phyloP scores from a whole-genome alignment of 2,888 invertebrate species.

The Melitaea athalia region DNA sequence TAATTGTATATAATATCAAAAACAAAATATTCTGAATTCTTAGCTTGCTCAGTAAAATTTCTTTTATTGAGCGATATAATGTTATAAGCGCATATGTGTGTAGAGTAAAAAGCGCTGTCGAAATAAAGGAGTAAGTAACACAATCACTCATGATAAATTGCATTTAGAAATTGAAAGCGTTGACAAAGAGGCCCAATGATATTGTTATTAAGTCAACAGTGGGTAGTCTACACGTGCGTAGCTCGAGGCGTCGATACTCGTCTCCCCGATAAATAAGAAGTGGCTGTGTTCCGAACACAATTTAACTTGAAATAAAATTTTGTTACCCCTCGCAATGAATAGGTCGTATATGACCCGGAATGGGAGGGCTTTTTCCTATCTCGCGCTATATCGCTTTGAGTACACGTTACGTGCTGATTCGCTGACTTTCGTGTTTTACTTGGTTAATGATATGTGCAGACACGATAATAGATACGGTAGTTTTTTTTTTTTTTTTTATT shows the following conservation, averaged over 20 bases:
- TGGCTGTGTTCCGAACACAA: constrained; percentile 74
- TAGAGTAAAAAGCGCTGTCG: constrained; percentile 24
- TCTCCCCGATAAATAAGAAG: constrained; percentile 69
- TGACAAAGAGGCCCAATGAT: constrained; percentile 63
- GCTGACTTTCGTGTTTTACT: constrained; percentile 65
- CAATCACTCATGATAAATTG: constrained; percentile 52
- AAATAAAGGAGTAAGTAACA: constrained; percentile 43
- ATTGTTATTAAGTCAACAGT: constrained; percentile 59
- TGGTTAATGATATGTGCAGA: constrained; percentile 56
- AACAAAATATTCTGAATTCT: neutral
- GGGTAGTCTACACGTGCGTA: constrained; percentile 50
- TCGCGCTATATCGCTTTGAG: constrained; percentile 58
- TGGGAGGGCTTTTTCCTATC: constrained; percentile 62
- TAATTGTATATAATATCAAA: too few species aligned
- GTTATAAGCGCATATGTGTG: neutral
- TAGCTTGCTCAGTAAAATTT: neutral
- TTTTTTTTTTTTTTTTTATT: neutral
- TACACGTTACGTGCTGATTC: constrained; percentile 67
- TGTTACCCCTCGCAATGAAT: constrained; percentile 71
- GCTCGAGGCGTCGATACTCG: constrained; percentile 60
- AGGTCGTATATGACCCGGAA: constrained; percentile 70
- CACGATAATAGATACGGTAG: constrained; percentile 29
- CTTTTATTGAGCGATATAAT: constrained; percentile 1
- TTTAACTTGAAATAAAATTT: constrained; percentile 81
- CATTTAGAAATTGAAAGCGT: constrained; percentile 62